These are phyloP conservation scores for Chiloscyllium plagiosum DNA, from an alignment of 2,113 vertebrate species.

Conservation along the genomic window DNA sequence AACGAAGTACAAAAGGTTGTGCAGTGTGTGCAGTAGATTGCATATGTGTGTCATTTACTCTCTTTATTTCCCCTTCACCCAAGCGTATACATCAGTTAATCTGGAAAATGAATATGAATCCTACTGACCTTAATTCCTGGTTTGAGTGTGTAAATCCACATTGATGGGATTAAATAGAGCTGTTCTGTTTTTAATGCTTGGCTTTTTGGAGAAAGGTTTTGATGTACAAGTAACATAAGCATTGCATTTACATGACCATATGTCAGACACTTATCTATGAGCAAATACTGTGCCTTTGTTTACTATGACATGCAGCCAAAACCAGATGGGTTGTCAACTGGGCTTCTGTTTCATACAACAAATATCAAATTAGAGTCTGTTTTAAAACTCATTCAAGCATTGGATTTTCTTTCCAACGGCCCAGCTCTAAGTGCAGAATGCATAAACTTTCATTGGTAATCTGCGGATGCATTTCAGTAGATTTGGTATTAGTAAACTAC, in stretches of 20 bases:
- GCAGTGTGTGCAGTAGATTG: neutral
- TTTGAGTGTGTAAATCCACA: neutral
- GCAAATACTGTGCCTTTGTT: neutral
- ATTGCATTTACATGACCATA: constrained; percentile 1
- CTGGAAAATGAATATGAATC: neutral
- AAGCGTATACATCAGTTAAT: neutral
- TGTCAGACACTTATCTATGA: neutral
- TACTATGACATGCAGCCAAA: neutral
- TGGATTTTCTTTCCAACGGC: neutral
- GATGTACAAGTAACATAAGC: neutral
- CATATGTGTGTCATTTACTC: neutral
- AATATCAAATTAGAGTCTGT: neutral
- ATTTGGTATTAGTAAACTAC: neutral
- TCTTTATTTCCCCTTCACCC: neutral
- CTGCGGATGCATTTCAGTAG: neutral
- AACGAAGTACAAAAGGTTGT: neutral
- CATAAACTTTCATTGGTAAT: neutral
- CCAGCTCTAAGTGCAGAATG: neutral
- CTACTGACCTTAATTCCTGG: neutral
- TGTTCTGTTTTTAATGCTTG: neutral
- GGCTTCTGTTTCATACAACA: neutral
- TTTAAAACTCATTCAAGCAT: neutral
- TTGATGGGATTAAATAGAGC: neutral
- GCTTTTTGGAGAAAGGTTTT: neutral
- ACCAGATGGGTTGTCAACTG: neutral